Percentiles rank a stretch among this genome's conserved stretches.
Conservation (phyloP, 30 jellyfish, hydroid and myxozoan genomes). For the Aurelia sp. region DNA sequence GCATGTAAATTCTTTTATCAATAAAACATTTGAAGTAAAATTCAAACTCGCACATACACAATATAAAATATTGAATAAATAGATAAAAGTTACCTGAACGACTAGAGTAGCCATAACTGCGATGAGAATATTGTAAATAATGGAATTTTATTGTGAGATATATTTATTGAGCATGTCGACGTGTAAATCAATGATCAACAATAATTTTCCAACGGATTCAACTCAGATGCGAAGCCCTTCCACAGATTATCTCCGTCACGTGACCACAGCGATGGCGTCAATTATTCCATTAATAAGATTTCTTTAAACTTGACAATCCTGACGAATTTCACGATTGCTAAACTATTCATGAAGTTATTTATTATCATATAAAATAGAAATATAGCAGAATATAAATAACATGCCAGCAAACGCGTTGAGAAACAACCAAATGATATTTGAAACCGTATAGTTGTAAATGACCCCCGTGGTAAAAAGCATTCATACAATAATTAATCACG, state of each 20-base stretch:
- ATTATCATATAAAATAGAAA: too few relatives aligned
- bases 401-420: constrained; percentile 24
- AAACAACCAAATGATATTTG: constrained; percentile 54
- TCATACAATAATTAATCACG: constrained; percentile 55
- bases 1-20: background rate
- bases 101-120: constrained; percentile 1
- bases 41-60: too few relatives aligned
- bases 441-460: constrained; percentile 12
- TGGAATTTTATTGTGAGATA: constrained; percentile 11
- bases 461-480: constrained; percentile 54
- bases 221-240: constrained; percentile 46
- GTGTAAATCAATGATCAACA: constrained; percentile 53
- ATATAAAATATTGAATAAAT: too few relatives aligned
- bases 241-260: constrained; percentile 73
- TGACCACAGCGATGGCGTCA: constrained; percentile 60
- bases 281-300: constrained; percentile 25
- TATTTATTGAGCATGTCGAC: constrained; percentile 1
- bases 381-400: constrained; percentile 11
- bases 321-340: too few relatives aligned
- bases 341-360: too few relatives aligned
- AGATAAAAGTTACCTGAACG: background rate
- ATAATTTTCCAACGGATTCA: constrained; percentile 58
- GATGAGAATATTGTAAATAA: background rate
- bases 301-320: background rate
- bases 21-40: too few relatives aligned